Evolutionary conservation across 1,140 invertebrate genomes (phyloP), one percentile per base, ranked within the genome.

Genomic region (Notospermus geniculatus): DNA sequence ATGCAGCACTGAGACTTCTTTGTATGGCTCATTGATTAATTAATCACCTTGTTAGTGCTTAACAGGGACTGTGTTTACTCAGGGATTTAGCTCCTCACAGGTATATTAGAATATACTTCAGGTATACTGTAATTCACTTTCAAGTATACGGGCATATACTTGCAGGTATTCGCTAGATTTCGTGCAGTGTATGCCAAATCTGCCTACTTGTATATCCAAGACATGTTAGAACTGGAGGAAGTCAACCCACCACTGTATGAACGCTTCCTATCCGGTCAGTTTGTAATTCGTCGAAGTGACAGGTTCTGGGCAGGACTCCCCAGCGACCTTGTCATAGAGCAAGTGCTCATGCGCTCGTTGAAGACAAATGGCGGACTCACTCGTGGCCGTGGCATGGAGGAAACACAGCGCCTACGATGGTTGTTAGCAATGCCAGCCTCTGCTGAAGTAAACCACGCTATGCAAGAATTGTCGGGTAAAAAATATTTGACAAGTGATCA

Each of bases 71-170:
- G n/a, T n/a, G n/a, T n/a, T n/a, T n/a, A n/a, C n/a, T n/a, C n/a
- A n/a, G n/a, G n/a, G n/a, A n/a, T n/a, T n/a, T n/a, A n/a, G n/a
- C n/a, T n/a, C n/a, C n/a, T n/a, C n/a, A n/a, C n/a, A n/a, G n/a
- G n/a, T n/a, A n/a, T n/a, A n/a, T n/a, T n/a, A n/a, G n/a, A n/a
- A n/a, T n/a, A n/a, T n/a, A 36, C 32, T 36, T 36, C 36, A 78
- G 59, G 57, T 74, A 65, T 78, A 81, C 52, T 25, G 54, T 2
- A 4, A 53, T 2, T 9, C 59, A 29, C 2, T 60, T 5, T 13
- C 17, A 22, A 1, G 4, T 2, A 54, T 60, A 50, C 46, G 54
- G 7, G 46, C 46, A 19, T 60, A n/a, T 30, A 28, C 29, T 60
- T 54, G 59, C 59, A 32, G 59, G 46, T 39, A 2, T 50, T 55